phyloP scores from a whole-genome alignment of 2,113 vertebrate genomes.

The Apteryx mantelli region DNA sequence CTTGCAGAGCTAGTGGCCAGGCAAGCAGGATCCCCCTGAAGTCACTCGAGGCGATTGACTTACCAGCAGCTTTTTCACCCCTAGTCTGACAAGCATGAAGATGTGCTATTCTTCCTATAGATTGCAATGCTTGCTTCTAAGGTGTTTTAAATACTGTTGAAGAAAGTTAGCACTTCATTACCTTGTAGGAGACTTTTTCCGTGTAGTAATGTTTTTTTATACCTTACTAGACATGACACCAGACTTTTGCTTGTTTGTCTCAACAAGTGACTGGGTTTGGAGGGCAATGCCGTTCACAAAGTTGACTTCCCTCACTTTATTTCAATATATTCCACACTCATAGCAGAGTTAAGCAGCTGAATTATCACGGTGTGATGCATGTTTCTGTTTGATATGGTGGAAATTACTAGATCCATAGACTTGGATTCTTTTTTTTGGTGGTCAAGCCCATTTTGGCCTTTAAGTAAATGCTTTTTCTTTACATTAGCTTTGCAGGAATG shows the following conservation, averaged over 20 bases:
- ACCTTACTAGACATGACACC: neutral
- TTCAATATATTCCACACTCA: neutral
- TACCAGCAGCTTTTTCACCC: neutral
- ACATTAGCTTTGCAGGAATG: neutral
- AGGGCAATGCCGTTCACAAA: rapidly evolving
- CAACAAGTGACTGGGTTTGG: neutral
- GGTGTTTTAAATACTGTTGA: neutral
- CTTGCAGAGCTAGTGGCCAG: neutral
- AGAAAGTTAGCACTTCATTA: neutral
- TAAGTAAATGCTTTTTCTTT: neutral
- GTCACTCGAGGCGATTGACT: neutral
- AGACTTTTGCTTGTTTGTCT: neutral
- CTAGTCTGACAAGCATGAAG: neutral
- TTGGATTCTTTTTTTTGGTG: neutral
- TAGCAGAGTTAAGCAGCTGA: neutral
- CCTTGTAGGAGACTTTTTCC: neutral
- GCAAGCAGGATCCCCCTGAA: neutral
- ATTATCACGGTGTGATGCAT: neutral
- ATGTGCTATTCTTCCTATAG: neutral
- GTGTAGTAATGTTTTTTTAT: neutral
- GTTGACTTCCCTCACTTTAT: neutral
- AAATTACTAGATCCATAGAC: neutral
- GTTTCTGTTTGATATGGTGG: neutral
- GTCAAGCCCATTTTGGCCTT: neutral
- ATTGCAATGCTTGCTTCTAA: neutral